Conservation (phyloP, 2,113 vertebrate genomes). For the Telmatochromis sp. region DNA sequence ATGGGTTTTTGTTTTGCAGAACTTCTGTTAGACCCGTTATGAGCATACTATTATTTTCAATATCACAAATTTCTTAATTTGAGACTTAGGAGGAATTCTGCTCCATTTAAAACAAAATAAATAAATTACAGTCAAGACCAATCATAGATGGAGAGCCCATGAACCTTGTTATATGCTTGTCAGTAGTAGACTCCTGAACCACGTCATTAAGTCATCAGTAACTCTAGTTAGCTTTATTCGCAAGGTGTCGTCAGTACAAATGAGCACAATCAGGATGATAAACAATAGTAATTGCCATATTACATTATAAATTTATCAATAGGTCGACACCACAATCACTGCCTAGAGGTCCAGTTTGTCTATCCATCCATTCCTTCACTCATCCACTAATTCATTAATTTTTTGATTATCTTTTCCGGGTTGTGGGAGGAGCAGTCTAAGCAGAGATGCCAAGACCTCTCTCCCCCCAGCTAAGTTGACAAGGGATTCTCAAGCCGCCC, state of each 20-base stretch:
- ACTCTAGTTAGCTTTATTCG: not conserved
- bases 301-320: not conserved
- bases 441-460: not conserved
- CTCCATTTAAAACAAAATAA: rapidly evolving
- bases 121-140: not conserved
- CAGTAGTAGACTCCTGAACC: not conserved
- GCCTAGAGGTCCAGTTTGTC: not conserved
- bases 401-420: not conserved
- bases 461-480: not conserved
- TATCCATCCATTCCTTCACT: not conserved
- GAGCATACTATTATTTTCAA: not conserved
- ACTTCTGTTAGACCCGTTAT: not conserved
- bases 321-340: not conserved
- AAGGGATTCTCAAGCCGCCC: not conserved
- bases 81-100: not conserved
- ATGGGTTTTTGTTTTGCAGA: not conserved
- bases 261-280: not conserved
- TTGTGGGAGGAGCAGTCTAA: not conserved
- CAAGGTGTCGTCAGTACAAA: not conserved
- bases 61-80: not conserved
- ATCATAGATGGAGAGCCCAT: not conserved
- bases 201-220: not conserved
- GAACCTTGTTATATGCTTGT: not conserved
- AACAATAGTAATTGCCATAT: not conserved
- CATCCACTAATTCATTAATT: not conserved